Evolutionary conservation across 1,140 invertebrate genomes (phyloP), one percentile per base, ranked within the genome.

Genomic region (Drosophila oshimai): DNA sequence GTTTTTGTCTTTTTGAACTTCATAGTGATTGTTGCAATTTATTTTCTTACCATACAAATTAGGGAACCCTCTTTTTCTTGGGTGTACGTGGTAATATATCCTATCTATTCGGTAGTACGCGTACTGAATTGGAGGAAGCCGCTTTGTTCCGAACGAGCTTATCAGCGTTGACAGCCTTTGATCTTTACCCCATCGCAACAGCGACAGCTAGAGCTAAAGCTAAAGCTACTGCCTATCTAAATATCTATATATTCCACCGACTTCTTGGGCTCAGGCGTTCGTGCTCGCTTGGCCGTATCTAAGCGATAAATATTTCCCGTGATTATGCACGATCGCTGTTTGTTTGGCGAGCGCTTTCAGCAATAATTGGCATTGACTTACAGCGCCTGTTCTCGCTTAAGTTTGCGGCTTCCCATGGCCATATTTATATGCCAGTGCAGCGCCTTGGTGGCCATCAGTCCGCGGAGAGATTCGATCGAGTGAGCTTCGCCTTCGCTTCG

Each of bases 321-420:
- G 65, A 65, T 50, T 67, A 67, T 67, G 62, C 62, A 41, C 62
- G 62, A 67, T 50, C 60, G 60, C 26, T 67, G 39, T 65, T 67
- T 65, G 58, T 65, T 67, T 44, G 44, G 20, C 20, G 28, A 45
- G 12, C 51, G 67, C 68, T 72, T 61, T 44, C 68, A 72, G 41
- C 55, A 61, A 47, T 74, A 61, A 47, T 74, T 81, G 79, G 74
- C 78, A 81, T 81, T 83, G 80, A 83, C 79, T 83, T 86, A 86
- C 70, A 69, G 57, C 51, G 55, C 51, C 37, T 58, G 37, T 50
- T 44, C 39, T 31, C 15, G 47, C 31, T 31, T 24, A 36, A 33
- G 74, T 36, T 44, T 39, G 10, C 72, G 10, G 26, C 31, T n/a
- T 18, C 33, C 15, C 58, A 62, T 36, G 58, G 58, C 22, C 54